Evolutionary conservation across 2,113 vertebrate species (phyloP), one percentile per base, ranked within the genome.

Genomic region (Anarhynchus alexandrinus): DNA sequence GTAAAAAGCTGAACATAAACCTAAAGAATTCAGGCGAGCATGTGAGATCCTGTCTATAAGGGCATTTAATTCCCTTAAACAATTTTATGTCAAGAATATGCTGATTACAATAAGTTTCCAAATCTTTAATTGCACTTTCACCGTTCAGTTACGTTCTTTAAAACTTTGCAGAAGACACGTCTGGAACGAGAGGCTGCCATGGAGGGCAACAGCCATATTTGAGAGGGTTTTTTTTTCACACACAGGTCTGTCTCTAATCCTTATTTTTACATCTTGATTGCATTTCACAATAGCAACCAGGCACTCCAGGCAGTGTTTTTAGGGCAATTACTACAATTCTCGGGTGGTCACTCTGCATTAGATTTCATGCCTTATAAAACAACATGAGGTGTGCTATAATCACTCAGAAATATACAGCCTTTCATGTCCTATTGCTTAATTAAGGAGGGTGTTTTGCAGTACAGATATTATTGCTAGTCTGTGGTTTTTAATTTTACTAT

Each of bases 381-480:
- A 97, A 97, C 96, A 96, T 94, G 96, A 96, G 93, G 94, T 97
- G 94, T 94, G 83, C 89, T 93, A 97, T 96, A 97, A 96, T 97
- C 94, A 96, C 94, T 96, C 81, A 95, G 93, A 97, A 97, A 97
- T 97, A 96, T 96, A 96, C 90, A 95, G 95, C 93, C 88, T 96
- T 97, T 97, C 96, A 95, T 96, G 95, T 96, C 95, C 94, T 96
- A 96, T 96, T 96, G 95, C 95, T 97, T 97, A 96, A 97, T 97
- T 97, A 97, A 94, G 96, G 88, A 96, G 94, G 86, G 93, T 96
- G 92, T 94, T 97, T 97, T 94, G 86, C 94, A 94, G 81, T 52
- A 91, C 80, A 88, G 95, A 97, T 96, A 97, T 95, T 97, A 97
- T 96, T 96, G 87, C 90, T 95, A 95, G 90, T 96, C 85, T 94